Evolutionary conservation across 2,797 vertebrate genomes (phyloP), one percentile per base, ranked within the genome.

Genomic region (Lerista edwardsae): DNA sequence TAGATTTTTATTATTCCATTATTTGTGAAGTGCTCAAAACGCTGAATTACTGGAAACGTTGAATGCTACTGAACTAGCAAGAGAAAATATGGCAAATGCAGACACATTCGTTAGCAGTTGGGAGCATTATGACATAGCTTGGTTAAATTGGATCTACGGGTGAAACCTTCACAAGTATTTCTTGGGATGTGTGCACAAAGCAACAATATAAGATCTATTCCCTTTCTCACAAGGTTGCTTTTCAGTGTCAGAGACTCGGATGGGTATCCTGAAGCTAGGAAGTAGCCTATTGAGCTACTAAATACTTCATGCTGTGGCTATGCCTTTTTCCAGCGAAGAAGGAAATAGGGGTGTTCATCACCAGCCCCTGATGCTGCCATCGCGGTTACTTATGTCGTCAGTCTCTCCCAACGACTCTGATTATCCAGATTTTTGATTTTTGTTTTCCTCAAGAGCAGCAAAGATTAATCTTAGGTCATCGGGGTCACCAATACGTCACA

Each of bases 81-180:
- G 47, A 83, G 88, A 25, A 87, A 76, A 64, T 11, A 3, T 72
- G 67, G 75, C 68, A 83, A 29, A 74, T 85, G 2, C 2, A 36
- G 80, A 75, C 44, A 68, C n/a, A 21, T 75, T 5, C 41, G 80
- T 39, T 84, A 80, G 44, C 36, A 68, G 36, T 5, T 25, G 51
- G 65, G 47, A 27, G 34, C 14, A 8, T 68, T 11, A 14, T 44
- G 9, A 78, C 44, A 78, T 47, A 19, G 4, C 23, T 71, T 15
- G 17, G 19, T 21, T 39, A 41, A 39, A 71, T 41, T 41, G 25
- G 39, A 44, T 27, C 23, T 14, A 27, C 27, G 69, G 25, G 29
- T 73, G 41, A 73, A 73, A 73, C 27, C 44, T 41, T 23, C 21
- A 27, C 4, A 72, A 41, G 34, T 25, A 39, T 44, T 29, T 44